Base-by-base conservation (phyloP, 2,888 invertebrate species). In the Andricus curvator region DNA sequence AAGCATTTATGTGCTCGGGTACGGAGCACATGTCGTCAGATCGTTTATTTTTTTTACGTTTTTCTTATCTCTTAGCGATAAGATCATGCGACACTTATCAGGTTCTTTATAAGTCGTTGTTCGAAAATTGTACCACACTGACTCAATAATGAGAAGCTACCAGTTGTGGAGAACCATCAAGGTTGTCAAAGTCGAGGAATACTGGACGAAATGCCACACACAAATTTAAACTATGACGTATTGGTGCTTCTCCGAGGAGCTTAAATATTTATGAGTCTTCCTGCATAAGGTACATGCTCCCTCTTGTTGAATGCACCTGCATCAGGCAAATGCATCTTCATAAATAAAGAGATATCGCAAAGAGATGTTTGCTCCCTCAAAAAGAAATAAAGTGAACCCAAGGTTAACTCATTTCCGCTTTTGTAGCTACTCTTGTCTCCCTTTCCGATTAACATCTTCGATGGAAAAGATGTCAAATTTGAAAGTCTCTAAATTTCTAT, bases 211-310 rank as follows among this genome's bases (percentile, higher is more conserved):
- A 48, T 62, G 13, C 62, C 62, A 62, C 62, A 29, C 62, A 68
- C 25, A 68, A 44, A 68, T 67, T 68, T 25, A 44, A 68, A 44
- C 62, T 62, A 25, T 62, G 25, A 62, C 5, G 62, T 62, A 62
- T 22, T 11, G 15, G 2, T 25, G 37, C 25, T 68, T 48, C 37
- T 22, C 37, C 20, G 22, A 22, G 41, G 67, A 68, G 13, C 22
- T 22, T 68, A 68, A 68, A 68, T 68, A 68, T 68, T 68, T 68
- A 68, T 68, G 48, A 68, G 44, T 68, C 68, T 44, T 68, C 68
- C 48, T 44, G 68, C 9, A 44, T 15, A 48, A 68, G 68, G 44
- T 68, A 68, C 68, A 67, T 68, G 68, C 68, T 44, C 68, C 68
- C 68, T 25, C 48, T 68, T 68, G 44, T 68, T 68, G 15, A 48